phyloP scores from a whole-genome alignment of 1,140 invertebrate genomes.

The Polypedilum pembai region DNA sequence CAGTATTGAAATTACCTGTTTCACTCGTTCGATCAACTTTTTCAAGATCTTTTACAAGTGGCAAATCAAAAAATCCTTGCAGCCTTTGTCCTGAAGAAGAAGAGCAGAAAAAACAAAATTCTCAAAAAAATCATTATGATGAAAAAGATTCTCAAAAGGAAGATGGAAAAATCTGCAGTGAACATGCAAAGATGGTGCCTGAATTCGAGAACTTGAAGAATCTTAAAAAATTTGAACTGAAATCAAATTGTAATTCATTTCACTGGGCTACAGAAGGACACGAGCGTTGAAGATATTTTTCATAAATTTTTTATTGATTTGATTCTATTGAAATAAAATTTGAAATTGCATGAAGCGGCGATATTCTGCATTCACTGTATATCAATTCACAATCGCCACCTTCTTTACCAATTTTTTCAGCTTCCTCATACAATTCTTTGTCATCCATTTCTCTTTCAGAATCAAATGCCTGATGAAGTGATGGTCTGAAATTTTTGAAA shows the following conservation, averaged over 20 bases:
- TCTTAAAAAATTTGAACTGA: background rate
- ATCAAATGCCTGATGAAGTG: conserved; percentile 38
- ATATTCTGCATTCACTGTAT: conserved; percentile 37
- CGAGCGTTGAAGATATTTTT: conserved; percentile 31
- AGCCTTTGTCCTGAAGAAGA: background rate
- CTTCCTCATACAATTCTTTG: conserved; percentile 37
- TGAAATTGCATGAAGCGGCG: conserved; percentile 36
- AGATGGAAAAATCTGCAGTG: background rate
- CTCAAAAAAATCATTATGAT: background rate
- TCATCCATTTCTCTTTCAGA: conserved; percentile 34
- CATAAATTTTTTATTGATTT: conserved; percentile 31
- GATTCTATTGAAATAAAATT: conserved; percentile 30
- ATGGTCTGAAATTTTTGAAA: conserved; percentile 35
- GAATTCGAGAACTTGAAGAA: background rate
- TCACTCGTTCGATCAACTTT: background rate
- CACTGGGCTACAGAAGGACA: background rate
- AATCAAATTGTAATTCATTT: background rate
- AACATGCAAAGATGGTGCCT: background rate
- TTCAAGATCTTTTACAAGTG: background rate
- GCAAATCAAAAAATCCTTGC: background rate
- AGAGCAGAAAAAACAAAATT: background rate
- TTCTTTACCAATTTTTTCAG: conserved; percentile 37
- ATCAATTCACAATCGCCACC: conserved; percentile 36
- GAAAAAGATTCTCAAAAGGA: background rate
- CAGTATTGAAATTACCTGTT: background rate